phyloP scores from a whole-genome alignment of 2,888 invertebrate genomes.

The Noctua comes region DNA sequence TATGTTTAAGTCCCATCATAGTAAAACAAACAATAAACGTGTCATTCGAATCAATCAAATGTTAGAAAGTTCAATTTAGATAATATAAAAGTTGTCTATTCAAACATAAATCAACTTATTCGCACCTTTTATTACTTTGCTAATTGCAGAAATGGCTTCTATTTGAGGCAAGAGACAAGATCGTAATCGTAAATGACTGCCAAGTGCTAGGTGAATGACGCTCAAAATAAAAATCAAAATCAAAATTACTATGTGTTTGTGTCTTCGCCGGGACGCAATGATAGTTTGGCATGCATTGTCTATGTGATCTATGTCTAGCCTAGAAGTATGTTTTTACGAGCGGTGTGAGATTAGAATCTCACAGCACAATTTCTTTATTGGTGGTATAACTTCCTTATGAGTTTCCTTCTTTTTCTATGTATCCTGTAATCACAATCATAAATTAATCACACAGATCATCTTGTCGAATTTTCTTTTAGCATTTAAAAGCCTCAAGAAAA shows the following conservation, averaged over 20 bases:
- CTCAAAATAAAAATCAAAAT: background rate
- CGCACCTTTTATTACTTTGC: conserved; percentile 16
- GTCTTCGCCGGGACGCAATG: background rate
- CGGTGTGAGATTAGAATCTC: background rate
- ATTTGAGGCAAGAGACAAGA: background rate
- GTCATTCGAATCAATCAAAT: background rate
- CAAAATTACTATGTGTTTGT: background rate
- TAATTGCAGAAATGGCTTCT: background rate
- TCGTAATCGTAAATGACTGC: background rate
- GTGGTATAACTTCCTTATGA: background rate
- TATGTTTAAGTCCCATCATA: background rate
- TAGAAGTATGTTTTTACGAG: background rate
- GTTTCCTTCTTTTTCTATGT: background rate
- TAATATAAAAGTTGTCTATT: background rate
- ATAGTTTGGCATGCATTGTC: background rate
- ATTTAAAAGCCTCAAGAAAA: background rate
- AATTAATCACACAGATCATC: background rate
- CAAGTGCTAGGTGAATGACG: background rate
- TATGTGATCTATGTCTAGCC: background rate
- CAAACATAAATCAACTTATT: background rate
- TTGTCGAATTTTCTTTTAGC: background rate
- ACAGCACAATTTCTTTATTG: background rate
- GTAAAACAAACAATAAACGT: background rate
- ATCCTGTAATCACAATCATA: background rate
- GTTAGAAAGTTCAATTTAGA: background rate